Evolutionary conservation across 2,113 vertebrate species (phyloP), one percentile per base, ranked within the genome.

Genomic region (Sturnus vulgaris): DNA sequence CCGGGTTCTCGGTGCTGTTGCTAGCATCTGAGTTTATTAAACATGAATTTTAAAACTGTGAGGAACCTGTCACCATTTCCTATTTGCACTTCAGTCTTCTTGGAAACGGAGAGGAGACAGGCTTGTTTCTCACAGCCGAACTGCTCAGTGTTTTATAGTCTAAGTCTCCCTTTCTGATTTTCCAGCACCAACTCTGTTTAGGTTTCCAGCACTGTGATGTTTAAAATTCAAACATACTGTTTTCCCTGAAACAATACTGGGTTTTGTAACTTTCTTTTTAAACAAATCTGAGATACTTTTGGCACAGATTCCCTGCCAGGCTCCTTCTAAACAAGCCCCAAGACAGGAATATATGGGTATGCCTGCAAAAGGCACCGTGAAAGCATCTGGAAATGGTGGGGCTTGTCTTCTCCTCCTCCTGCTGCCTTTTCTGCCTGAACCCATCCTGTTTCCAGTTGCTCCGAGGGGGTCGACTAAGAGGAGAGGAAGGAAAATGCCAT

Each of bases 181-280:
- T 94, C 90, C 82, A 83, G 88, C 88, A 94, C 88, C 5, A 14
- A 5, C 85, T 91, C 19, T 96, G 92, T 96, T 96, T 96, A 94
- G 84, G 56, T 96, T 96, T 96, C 93, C 92, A 96, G 70, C 90
- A 39, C 93, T 71, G 79, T 25, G 4, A 18, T 92, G 93, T 95
- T 95, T 94, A 81, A 94, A 95, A 95, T 35, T 95, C 77, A 92
- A 78, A 39, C 79, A 86, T 52, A 69, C 82, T 93, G 92, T 96
- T 96, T 96, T 83, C 72, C 17, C 88, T 88, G 92, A 94, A 96
- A 96, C 94, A 96, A 95, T 93, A 63, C 94, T 92, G 88, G 82
- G 65, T n/a, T 96, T 95, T 97, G 88, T 94, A 92, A 93, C 93
- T 94, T 97, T 86, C 68, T 81, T 93, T 96, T 65, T 92, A 95